Base-by-base conservation (phyloP, 2,888 invertebrate genomes). In the Conchocele bisecta region DNA sequence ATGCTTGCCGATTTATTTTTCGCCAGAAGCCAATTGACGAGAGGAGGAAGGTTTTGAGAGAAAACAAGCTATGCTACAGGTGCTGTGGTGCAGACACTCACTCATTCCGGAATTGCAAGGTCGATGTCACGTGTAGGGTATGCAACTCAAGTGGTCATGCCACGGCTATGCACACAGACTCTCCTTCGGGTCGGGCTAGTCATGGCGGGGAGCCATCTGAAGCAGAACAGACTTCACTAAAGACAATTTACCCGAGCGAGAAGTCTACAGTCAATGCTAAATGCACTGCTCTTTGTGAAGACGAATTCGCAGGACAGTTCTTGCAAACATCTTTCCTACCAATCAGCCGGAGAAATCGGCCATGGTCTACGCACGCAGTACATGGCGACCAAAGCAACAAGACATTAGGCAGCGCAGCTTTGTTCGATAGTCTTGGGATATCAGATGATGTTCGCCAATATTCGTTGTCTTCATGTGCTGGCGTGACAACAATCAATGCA, bases 371-470 rank as follows among this genome's bases (percentile, higher is more conserved):
- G 11, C 73, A 76, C 48, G 11, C 73, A 76, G 46, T 76, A 1
- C 17, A 60, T 17, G 15, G 73, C n/a, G 65, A 76, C 20, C 76
- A 73, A 39, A 76, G 64, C 41, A 69, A 69, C 28, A n/a, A 22
- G 7, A 41, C 67, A 13, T 61, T 67, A 20, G 71, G 46, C 11
- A 42, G 17, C 1, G 17, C 61, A 1, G 24, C 51, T 17, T 39
- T 75, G 0, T 68, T 67, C 17, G 67, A 66, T n/a, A 20, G 3
- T 5, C 50, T 75, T 1, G 28, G 37, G 2, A 50, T 63, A 0
- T n/a, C 24, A 5, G 39, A 17, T 15, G 7, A 29, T 1, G n/a
- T 28, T 9, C 13, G 22, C 15, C 20, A 42, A 9, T 66, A 70
- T 26, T 51, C 46, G n/a, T 31, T 74, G 6, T 57, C 57, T 1